Base-by-base conservation (phyloP, 2,888 invertebrate species). In the Erebia palarica region DNA sequence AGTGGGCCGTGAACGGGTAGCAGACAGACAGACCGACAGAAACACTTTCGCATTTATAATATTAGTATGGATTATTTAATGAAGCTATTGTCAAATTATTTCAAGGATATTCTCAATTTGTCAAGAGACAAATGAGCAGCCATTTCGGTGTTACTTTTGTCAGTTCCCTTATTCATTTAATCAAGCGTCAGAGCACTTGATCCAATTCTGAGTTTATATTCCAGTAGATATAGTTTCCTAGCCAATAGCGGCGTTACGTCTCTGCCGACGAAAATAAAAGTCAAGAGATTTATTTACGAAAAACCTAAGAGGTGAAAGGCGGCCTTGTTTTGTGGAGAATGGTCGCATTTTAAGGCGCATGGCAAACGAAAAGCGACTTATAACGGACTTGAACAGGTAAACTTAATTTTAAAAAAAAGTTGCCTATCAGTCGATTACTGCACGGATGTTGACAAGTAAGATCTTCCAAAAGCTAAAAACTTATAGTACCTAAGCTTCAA, bases 181-280 rank as follows among this genome's bases (percentile, higher is more conserved):
- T 71, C 73, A 73, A 70, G 68, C 68, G 68, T 70, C 58, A 68
- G 58, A 71, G 51, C 65, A 65, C 53, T 73, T 71, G 61, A 71
- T 68, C 65, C 65, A 70, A 65, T 65, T 71, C 68, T 61, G 73
- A 68, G 58, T 73, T 73, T 71, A 72, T 73, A 71, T 68, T 70
- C 68, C 68, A 65, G 64, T 68, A 70, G 64, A 16, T 68, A 44
- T 68, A 55, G 68, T 74, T 75, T 73, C 73, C 70, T 63, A 67
- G 69, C 68, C 70, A 71, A 71, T 70, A 68, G 49, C 49, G 58
- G 65, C 63, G 70, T 75, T 73, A 73, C 71, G 64, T 74, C 69
- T 73, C 72, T 71, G 75, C 18, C 36, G 73, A 73, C 72, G 73
- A 71, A 73, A 73, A 75, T 75, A 75, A 76, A 71, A 69, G 71